Conservation (phyloP, 2,888 invertebrate species). For the Plemyria rubiginata region DNA sequence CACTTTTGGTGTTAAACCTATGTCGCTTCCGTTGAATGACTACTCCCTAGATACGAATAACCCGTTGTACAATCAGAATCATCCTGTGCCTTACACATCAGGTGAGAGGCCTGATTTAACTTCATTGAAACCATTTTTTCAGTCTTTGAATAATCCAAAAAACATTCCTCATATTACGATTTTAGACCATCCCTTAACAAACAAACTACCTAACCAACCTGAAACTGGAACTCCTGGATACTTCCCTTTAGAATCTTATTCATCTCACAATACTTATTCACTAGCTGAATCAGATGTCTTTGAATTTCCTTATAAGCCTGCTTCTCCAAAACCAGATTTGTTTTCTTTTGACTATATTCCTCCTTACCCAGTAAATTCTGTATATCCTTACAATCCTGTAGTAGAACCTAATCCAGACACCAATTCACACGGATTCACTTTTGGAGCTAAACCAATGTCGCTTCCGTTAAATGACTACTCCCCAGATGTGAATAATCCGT, state of each 20-base stretch:
- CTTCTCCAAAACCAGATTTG: not conserved
- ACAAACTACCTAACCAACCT: too few species aligned
- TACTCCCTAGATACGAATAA: not conserved
- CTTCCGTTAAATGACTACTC: not conserved
- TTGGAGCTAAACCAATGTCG: too few species aligned
- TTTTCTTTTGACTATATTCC: constrained; percentile 1
- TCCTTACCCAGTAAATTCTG: not conserved
- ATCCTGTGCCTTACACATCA: not conserved
- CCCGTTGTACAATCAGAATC: not conserved
- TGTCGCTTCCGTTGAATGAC: not conserved
- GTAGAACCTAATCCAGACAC: not conserved
- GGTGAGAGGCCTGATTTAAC: not conserved
- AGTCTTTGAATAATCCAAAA: not conserved
- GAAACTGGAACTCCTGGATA: not conserved
- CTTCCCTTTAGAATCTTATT: not conserved
- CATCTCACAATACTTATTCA: not conserved
- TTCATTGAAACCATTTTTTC: not conserved
- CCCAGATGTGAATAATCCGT: not conserved
- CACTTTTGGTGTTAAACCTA: too few species aligned
- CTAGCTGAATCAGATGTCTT: not conserved
- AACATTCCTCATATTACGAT: not conserved
- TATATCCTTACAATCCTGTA: not conserved
- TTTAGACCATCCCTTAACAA: not conserved
- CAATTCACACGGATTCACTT: not conserved
- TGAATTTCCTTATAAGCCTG: constrained; percentile 11